phyloP scores from a whole-genome alignment of 64 coral and sea anemone species.

The Actinia equina region DNA sequence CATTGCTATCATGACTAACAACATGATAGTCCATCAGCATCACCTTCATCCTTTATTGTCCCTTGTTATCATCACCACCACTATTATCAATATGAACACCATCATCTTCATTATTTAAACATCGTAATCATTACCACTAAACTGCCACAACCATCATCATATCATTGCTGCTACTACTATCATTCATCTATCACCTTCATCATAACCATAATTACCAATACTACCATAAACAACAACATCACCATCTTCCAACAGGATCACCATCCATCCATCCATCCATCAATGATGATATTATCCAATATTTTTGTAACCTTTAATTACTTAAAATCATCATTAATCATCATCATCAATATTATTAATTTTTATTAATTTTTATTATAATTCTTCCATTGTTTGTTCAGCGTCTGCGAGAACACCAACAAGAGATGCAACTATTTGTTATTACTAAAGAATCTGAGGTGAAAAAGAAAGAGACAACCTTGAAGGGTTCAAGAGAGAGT shows the following conservation, averaged over 20 bases:
- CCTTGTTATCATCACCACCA: not conserved
- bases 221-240: not conserved
- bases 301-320: too few relatives aligned
- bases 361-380: not conserved
- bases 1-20: not conserved
- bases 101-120: not conserved
- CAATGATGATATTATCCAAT: too few relatives aligned
- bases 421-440: constrained; percentile 76
- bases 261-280: too few relatives aligned
- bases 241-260: not conserved
- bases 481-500: constrained; percentile 78
- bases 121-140: not conserved
- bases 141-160: not conserved
- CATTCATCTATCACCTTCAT: not conserved
- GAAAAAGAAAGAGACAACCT: constrained; percentile 77
- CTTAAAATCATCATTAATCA: not conserved
- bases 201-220: not conserved
- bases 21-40: not conserved
- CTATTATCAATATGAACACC: not conserved
- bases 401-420: constrained; percentile 49
- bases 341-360: not conserved
- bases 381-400: not conserved
- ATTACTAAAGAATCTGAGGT: constrained; percentile 77
- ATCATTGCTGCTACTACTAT: too few relatives aligned
- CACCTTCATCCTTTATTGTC: not conserved